Evolutionary conservation across 2,113 vertebrate genomes (phyloP).

Genomic region (Cavia aperea): DNA sequence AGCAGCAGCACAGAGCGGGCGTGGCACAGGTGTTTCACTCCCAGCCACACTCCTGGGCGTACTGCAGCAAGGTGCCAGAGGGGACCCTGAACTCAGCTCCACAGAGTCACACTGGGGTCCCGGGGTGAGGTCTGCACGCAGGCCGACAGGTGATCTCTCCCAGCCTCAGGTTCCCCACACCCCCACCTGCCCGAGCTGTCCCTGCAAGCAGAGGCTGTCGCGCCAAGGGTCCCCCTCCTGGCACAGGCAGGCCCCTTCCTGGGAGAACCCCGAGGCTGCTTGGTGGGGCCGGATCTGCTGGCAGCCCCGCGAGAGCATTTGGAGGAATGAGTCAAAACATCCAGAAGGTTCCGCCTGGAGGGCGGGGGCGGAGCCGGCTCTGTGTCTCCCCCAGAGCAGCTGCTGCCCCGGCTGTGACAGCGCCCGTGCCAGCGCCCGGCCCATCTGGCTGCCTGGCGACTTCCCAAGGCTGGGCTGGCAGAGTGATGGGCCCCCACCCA

Average conservation of each 20-base stretch:
- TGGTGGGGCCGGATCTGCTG: background rate
- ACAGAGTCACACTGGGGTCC: background rate
- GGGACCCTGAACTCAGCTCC: background rate
- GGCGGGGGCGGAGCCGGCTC: background rate
- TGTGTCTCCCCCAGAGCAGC: slow-evolving; percentile 44
- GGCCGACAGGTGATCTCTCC: background rate
- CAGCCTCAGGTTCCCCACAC: background rate
- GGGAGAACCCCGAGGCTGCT: background rate
- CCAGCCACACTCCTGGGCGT: background rate
- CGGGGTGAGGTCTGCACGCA: background rate
- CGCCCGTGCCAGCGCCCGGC: background rate
- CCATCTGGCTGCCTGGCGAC: slow-evolving; percentile 56
- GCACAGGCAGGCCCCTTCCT: background rate
- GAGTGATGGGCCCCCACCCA: background rate
- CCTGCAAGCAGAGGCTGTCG: background rate
- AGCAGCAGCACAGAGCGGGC: background rate
- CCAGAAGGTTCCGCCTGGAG: slow-evolving; percentile 37
- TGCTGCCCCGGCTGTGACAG: slow-evolving; percentile 31
- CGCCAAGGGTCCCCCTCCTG: background rate
- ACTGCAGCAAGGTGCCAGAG: background rate
- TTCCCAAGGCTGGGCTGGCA: background rate
- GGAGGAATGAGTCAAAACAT: slow-evolving; percentile 56
- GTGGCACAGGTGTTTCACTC: background rate
- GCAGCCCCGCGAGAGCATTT: background rate
- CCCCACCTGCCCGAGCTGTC: background rate